Conservation (phyloP, 1,140 invertebrate genomes). For the Colletes latitarsis region DNA sequence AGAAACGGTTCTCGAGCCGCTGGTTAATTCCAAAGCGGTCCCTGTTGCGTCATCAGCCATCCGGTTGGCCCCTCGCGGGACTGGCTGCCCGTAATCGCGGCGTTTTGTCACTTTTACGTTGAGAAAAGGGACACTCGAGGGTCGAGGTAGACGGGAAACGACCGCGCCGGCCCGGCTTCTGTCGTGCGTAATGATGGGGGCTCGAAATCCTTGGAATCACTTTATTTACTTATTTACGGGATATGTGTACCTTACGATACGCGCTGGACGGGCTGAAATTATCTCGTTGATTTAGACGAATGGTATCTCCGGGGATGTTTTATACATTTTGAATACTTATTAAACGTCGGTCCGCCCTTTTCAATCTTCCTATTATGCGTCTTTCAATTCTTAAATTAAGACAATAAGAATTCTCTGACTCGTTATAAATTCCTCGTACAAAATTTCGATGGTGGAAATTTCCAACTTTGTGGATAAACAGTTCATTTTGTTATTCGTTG, state of each 20-base stretch:
- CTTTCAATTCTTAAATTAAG: too few species aligned
- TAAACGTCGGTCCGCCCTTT: too few species aligned
- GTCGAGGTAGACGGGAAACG: neutral
- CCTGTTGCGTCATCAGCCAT: constrained; percentile 68
- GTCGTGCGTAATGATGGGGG: neutral
- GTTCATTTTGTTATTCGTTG: too few species aligned
- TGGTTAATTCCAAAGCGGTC: constrained; percentile 74
- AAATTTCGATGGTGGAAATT: too few species aligned
- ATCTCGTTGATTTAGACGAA: too few species aligned
- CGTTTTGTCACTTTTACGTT: constrained; percentile 73
- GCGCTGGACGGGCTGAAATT: too few species aligned
- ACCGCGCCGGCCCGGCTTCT: neutral
- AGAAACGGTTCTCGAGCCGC: constrained; percentile 61
- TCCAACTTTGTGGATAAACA: too few species aligned
- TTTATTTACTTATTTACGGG: neutral
- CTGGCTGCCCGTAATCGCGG: constrained; percentile 68
- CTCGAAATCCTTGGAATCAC: neutral
- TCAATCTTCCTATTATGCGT: too few species aligned
- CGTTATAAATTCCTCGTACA: too few species aligned
- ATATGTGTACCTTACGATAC: neutral
- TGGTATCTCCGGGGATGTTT: too few species aligned
- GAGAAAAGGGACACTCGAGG: constrained; percentile 40
- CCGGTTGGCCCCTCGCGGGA: constrained; percentile 55
- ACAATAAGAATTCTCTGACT: too few species aligned
- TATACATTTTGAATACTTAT: too few species aligned